Base-by-base conservation (phyloP, 2,888 invertebrate species). In the Polyommatus iphigenia region DNA sequence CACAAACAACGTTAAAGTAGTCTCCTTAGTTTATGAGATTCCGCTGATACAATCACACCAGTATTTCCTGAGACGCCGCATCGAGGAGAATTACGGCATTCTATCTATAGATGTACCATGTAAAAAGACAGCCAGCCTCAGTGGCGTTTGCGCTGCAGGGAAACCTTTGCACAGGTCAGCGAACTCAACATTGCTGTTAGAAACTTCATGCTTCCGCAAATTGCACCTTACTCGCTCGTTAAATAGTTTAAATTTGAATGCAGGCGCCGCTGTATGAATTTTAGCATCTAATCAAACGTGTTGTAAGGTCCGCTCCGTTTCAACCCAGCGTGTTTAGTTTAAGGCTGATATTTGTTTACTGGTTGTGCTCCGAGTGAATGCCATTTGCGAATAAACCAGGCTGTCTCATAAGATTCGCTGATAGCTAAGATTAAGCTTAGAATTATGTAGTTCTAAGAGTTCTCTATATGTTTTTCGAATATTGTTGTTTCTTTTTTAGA, bases 281-380 rank as follows among this genome's bases (percentile, higher is more conserved):
- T 86, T 84, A 87, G 86, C 86, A 87, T 89, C 87, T 89, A 90
- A 91, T 86, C 87, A 90, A 89, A 91, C 90, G 87, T 85, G 90
- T 89, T 88, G 87, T 81, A 36, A 59, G 46, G n/a, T 50, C 76
- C 79, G 79, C 79, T 67, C 84, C 84, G 83, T 81, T 83, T 78
- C 78, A 80, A 78, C 80, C 80, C 84, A 79, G 71, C 3, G 0
- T 3, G 3, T 72, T 41, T 15, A 10, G 0, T 13, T 18, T 84
- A 85, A 78, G 79, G 85, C 84, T 77, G 13, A 32, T 79, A 84
- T 84, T 86, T 4, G 46, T 10, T 83, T 80, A 20, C 50, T 36
- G 20, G 18, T 71, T n/a, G 32, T 20, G 71, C 57, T 81, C 85
- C 86, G 86, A 89, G 86, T 87, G 85, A 84, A 86, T 85, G 81